Evolutionary conservation across 2,797 vertebrate species (phyloP).

Genomic region (Heliangelus exortis): DNA sequence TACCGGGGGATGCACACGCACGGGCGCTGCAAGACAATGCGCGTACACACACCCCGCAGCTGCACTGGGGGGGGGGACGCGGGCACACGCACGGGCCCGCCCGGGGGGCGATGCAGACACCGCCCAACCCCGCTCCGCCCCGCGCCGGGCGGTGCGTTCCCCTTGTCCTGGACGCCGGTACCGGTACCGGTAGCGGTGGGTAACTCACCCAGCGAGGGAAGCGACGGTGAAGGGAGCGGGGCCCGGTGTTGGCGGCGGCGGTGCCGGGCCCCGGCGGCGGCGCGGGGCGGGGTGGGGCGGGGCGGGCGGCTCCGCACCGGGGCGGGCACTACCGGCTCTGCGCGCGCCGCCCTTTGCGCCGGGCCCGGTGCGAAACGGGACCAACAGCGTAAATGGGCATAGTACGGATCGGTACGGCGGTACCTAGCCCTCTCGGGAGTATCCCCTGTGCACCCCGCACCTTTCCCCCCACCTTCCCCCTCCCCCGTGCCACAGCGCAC

Average conservation of each 20-base stretch:
- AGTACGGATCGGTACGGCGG: neutral
- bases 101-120: neutral
- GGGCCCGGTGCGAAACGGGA: neutral
- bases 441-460: neutral
- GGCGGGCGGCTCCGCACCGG: neutral
- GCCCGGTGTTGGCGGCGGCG: neutral
- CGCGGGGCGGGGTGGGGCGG: neutral
- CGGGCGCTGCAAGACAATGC: neutral
- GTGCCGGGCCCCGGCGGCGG: constrained; percentile 1
- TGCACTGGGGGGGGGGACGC: neutral
- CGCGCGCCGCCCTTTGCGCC: neutral
- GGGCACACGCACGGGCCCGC: too few relatives aligned
- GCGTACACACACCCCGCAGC: neutral
- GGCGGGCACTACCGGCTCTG: constrained; percentile 9
- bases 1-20: neutral
- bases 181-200: neutral
- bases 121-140: neutral
- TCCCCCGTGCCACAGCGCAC: too few relatives aligned
- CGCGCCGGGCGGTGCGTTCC: neutral
- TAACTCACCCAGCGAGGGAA: neutral
- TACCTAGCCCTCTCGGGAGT: neutral
- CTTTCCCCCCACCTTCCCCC: too few relatives aligned
- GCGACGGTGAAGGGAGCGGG: neutral
- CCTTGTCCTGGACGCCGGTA: neutral
- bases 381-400: neutral